A percentile compares a stretch with the other conserved stretches of the same genome.
Conservation (phyloP, 1,140 invertebrate species). For the Cydia strobilella region DNA sequence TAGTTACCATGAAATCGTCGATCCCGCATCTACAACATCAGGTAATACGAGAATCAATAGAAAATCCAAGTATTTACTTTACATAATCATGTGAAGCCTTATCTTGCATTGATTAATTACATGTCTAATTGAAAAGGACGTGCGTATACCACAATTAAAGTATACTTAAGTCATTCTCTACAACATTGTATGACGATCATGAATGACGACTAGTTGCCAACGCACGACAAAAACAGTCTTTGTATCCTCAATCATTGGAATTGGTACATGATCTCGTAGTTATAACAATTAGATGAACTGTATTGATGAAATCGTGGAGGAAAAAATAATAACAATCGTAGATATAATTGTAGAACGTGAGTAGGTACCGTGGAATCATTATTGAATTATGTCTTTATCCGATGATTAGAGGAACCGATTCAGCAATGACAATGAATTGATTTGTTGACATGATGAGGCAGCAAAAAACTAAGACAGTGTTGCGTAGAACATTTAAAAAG, state of each 20-base stretch:
- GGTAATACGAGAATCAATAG: neutral
- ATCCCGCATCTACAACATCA: neutral
- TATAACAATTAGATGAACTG: conserved; percentile 21
- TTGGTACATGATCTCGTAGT: conserved; percentile 15
- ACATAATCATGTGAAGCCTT: conserved; percentile 1
- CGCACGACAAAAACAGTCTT: conserved; percentile 24
- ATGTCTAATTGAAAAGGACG: neutral
- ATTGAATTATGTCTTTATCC: conserved; percentile 9
- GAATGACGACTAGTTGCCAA: neutral
- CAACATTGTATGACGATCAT: neutral
- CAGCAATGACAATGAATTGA: conserved; percentile 2
- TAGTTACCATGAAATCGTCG: neutral
- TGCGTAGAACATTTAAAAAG: neutral
- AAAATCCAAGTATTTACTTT: conserved; percentile 12
- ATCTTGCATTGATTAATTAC: conserved; percentile 2
- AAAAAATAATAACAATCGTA: conserved; percentile 16
- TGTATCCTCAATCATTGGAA: conserved; percentile 8
- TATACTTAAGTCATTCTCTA: neutral
- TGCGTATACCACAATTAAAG: neutral
- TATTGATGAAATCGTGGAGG: conserved; percentile 8
- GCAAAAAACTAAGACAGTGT: neutral
- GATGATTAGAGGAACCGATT: conserved; percentile 12
- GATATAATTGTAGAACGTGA: neutral
- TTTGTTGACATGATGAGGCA: neutral
- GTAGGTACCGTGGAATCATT: neutral